Percentiles rank a stretch among this genome's conserved stretches.
Evolutionary conservation across 2,797 vertebrate genomes (phyloP).

Genomic region (Pempheris klunzingeri): DNA sequence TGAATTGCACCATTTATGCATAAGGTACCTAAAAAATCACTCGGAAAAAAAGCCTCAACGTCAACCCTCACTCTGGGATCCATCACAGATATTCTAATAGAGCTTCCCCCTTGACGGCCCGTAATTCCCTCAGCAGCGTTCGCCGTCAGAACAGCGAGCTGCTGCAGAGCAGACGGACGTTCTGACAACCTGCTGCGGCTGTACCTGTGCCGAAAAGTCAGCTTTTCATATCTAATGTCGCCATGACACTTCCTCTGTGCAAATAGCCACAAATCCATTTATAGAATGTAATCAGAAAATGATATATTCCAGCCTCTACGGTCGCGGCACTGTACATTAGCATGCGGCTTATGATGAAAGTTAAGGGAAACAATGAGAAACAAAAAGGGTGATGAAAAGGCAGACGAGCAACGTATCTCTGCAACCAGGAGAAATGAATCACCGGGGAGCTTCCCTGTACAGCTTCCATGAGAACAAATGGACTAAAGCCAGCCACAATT

Average conservation of each 20-base stretch:
- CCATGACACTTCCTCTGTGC: constrained; percentile 64
- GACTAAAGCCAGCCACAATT: constrained; percentile 79
- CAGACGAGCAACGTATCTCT: constrained; percentile 57
- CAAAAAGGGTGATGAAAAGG: constrained; percentile 59
- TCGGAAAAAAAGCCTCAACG: constrained; percentile 33
- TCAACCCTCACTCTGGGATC: constrained; percentile 72
- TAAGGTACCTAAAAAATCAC: constrained; percentile 53
- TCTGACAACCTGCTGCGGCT: constrained; percentile 64
- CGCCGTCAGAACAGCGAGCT: constrained; percentile 51
- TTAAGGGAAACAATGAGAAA: constrained; percentile 68
- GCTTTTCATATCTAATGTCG: constrained; percentile 62
- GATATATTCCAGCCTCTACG: constrained; percentile 49
- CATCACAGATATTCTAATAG: constrained; percentile 73
- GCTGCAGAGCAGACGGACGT: constrained; percentile 63
- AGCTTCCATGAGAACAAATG: constrained; percentile 81
- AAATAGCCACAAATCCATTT: constrained; percentile 75
- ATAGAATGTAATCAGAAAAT: constrained; percentile 70
- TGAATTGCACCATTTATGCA: constrained; percentile 77
- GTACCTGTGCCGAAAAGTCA: constrained; percentile 54
- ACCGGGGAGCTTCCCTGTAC: constrained; percentile 70
- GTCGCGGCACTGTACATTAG: constrained; percentile 56
- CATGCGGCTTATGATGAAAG: constrained; percentile 71
- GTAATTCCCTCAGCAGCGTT: constrained; percentile 73
- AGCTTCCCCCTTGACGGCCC: constrained; percentile 65
- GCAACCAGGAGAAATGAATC: constrained; percentile 73